These are phyloP conservation scores for Podargus strigoides DNA, from an alignment of 2,797 vertebrate species.

Conservation along the genomic window DNA sequence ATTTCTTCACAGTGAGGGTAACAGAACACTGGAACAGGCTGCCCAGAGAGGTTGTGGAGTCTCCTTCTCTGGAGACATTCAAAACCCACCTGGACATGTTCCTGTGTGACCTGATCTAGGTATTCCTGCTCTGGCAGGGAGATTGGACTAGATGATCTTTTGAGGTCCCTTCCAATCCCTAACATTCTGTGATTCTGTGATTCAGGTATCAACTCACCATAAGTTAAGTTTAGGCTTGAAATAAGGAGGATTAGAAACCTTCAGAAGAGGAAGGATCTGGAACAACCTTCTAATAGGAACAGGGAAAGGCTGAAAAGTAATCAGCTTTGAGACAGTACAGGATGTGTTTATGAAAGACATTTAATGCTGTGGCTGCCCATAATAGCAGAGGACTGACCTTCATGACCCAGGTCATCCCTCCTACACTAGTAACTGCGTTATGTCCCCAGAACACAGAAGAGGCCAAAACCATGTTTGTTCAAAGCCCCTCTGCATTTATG, in stretches of 20 bases:
- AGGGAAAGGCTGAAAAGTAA: neutral
- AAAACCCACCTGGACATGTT: no score
- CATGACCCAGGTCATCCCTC: conserved; percentile 7
- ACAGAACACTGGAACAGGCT: no score
- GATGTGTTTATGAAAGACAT: conserved; percentile 19
- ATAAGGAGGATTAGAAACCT: neutral
- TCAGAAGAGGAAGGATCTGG: neutral
- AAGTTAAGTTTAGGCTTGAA: conserved; percentile 3
- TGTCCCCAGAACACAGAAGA: neutral
- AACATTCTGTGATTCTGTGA: no score
- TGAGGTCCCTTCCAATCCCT: no score
- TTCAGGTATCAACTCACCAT: neutral
- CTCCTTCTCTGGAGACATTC: no score
- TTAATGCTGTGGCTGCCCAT: conserved; percentile 8
- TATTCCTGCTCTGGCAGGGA: no score
- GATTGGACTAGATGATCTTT: no score
- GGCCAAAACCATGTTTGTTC: neutral
- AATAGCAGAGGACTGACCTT: conserved; percentile 22
- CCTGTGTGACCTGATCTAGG: no score
- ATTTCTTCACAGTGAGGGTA: no score
- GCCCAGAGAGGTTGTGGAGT: no score
- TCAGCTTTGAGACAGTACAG: neutral
- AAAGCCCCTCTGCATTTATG: neutral
- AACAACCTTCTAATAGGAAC: neutral
- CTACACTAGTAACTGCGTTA: neutral